Percentiles rank a stretch among this genome's conserved stretches.
Evolutionary conservation across 2,113 vertebrate species (phyloP).

Genomic region (Kryptolebias marmoratus): DNA sequence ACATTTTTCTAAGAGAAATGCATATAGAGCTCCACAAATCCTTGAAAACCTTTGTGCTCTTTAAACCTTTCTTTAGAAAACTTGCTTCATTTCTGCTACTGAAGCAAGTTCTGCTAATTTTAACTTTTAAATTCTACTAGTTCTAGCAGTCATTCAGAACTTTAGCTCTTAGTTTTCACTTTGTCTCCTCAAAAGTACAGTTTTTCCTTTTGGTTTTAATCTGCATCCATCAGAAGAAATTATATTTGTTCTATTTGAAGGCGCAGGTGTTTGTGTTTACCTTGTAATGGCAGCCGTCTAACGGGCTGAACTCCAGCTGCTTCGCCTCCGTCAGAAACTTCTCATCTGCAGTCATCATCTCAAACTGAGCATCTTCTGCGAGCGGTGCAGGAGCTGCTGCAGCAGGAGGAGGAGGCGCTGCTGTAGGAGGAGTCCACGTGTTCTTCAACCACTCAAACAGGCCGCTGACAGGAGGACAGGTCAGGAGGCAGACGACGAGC

Average conservation of each 20-base stretch:
- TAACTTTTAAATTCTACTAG: no score
- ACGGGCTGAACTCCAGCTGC: conserved; percentile 62
- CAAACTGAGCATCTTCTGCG: conserved; percentile 64
- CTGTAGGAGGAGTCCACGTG: neutral
- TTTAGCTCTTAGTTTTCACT: no score
- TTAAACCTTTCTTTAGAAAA: neutral
- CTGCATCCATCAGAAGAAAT: no score
- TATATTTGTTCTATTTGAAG: no score
- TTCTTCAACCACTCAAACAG: conserved; percentile 80
- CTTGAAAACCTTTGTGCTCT: no score
- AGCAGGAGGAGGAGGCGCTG: neutral
- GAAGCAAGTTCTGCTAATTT: no score
- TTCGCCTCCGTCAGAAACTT: conserved; percentile 75
- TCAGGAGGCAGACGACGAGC: conserved; percentile 41
- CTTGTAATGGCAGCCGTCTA: conserved; percentile 68
- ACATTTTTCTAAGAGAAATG: no score
- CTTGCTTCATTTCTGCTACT: no score
- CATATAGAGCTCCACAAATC: no score
- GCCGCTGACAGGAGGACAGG: conserved; percentile 40
- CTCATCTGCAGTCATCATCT: conserved; percentile 71
- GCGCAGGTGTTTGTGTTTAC: conserved; percentile 36
- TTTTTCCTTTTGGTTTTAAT: no score
- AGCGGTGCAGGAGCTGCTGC: conserved; percentile 20
- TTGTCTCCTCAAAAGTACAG: no score
- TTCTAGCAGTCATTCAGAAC: no score